These are phyloP conservation scores for Aproaerema taeniolella DNA, from an alignment of 2,888 invertebrate species.

Conservation along the genomic window DNA sequence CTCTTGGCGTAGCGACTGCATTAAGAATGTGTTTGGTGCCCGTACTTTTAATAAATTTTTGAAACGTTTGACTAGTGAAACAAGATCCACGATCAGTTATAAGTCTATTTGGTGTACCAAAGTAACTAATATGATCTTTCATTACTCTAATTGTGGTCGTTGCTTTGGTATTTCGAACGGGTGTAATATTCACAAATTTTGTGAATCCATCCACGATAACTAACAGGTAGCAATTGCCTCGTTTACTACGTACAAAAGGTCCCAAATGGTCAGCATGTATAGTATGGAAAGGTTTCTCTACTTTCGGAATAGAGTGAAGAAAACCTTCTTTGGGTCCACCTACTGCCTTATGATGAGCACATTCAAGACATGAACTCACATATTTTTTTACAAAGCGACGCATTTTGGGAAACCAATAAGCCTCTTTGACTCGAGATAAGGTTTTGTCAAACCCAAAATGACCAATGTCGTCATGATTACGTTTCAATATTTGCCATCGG, in stretches of 20 bases:
- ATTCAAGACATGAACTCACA: slow-evolving; percentile 9
- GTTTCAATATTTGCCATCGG: slow-evolving; percentile 6
- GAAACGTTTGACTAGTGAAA: slow-evolving; percentile 20
- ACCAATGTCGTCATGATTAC: slow-evolving; percentile 11
- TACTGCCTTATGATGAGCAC: slow-evolving; percentile 5
- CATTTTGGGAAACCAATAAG: slow-evolving; percentile 12
- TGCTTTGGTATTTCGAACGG: slow-evolving; percentile 22
- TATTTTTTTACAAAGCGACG: slow-evolving; percentile 8
- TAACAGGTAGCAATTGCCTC: slow-evolving; percentile 18
- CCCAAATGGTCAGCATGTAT: slow-evolving; percentile 16
- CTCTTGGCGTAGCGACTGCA: slow-evolving; percentile 11
- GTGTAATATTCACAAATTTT: slow-evolving; percentile 17
- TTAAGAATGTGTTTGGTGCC: slow-evolving; percentile 20
- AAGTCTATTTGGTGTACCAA: slow-evolving; percentile 19
- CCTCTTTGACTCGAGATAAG: neutral
- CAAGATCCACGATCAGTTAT: slow-evolving; percentile 21
- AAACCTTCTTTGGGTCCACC: slow-evolving; percentile 6
- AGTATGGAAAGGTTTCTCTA: slow-evolving; percentile 5
- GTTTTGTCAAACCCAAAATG: slow-evolving; percentile 14
- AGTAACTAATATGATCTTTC: slow-evolving; percentile 20
- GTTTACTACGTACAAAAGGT: slow-evolving; percentile 18
- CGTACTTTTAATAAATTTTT: neutral
- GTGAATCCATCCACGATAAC: slow-evolving; percentile 22
- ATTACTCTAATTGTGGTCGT: slow-evolving; percentile 15
- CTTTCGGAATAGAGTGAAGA: slow-evolving; percentile 7